Evolutionary conservation across 2,888 invertebrate genomes (phyloP), one percentile per base, ranked within the genome.

Genomic region (Tiliacea citrago): DNA sequence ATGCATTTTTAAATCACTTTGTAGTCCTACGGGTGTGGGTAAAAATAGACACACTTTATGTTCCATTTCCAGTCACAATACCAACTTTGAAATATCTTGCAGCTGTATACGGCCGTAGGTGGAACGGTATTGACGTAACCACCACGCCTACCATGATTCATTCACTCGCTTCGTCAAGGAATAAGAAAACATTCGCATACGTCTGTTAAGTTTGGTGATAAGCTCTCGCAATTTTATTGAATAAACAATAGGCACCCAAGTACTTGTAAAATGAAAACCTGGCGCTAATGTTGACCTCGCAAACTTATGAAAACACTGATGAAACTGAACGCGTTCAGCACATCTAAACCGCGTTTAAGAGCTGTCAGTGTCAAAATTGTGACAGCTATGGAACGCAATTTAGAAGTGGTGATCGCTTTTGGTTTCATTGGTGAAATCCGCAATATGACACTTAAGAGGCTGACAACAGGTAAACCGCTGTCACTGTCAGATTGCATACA

Each of bases 131-230:
- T 84, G 79, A 86, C 83, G 83, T 81, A 84, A 84, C 63, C 66
- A 77, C 81, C 85, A 81, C 85, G 77, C 82, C 86, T 82, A 75
- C 76, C 24, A 69, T 84, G 80, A 85, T 79, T 85, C 85, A 85
- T 79, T 73, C 74, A 73, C 35, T 68, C 69, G 47, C 63, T 70
- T 68, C 62, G 62, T 66, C 67, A 79, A 84, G 70, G 49, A 69
- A 58, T 63, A 77, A 75, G 77, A 75, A 68, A 81, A 65, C 70
- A 71, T 68, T 53, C 47, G 60, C n/a, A 61, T 21, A 42, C 16
- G 7, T 55, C 47, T 45, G 21, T 2, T 45, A 57, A 42, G 12
- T 35, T 42, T 57, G 16, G 13, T 24, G 39, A 66, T 57, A 75
- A 53, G 18, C 18, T 24, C 9, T 70, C 9, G 21, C 1, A 35